phyloP scores from a whole-genome alignment of 2,113 vertebrate genomes.

The Sturnira hondurensis region DNA sequence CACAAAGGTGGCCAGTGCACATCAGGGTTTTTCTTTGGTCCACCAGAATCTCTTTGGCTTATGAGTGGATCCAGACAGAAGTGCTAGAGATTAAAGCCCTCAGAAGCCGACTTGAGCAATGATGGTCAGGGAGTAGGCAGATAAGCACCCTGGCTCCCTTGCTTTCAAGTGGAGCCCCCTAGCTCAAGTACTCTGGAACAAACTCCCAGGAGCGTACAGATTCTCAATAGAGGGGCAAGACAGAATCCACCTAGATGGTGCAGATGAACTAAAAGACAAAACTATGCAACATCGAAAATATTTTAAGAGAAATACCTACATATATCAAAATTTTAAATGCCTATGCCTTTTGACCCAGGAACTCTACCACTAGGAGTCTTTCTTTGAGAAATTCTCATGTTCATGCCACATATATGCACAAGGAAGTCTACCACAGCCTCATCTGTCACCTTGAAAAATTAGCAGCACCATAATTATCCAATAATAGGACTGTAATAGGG shows the following conservation, averaged over 20 bases:
- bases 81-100: background rate
- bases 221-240: background rate
- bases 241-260: background rate
- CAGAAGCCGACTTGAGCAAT: background rate
- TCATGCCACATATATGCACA: background rate
- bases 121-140: background rate
- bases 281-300: background rate
- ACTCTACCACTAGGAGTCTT: background rate
- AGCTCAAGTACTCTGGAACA: background rate
- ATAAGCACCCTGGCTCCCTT: background rate
- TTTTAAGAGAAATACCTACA: background rate
- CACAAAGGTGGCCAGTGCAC: background rate
- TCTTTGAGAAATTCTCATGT: background rate
- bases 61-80: background rate
- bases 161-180: background rate
- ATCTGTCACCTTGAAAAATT: background rate
- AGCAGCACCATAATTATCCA: background rate
- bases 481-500: background rate
- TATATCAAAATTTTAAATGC: background rate
- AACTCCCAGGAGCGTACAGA: background rate
- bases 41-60: background rate
- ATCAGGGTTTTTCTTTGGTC: background rate
- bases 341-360: background rate
- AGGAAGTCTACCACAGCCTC: background rate
- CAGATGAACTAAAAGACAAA: background rate